Conservation (phyloP, 2,888 invertebrate species). For the Napeogenes sylphis region DNA sequence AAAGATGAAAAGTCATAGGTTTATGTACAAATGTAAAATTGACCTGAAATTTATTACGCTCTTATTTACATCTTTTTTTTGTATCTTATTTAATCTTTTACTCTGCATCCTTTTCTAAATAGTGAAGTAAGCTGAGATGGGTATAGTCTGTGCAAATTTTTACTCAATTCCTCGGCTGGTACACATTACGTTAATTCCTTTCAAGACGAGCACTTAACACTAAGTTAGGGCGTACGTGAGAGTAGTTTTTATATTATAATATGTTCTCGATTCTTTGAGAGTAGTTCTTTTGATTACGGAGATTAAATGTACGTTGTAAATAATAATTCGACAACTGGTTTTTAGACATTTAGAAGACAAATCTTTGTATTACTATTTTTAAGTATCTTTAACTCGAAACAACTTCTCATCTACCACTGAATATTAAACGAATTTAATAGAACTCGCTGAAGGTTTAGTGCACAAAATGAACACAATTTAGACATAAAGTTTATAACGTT, state of each 20-base stretch:
- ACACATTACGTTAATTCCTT: slow-evolving; percentile 56
- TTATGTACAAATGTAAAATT: too few species aligned
- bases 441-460: slow-evolving; percentile 38
- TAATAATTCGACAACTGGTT: too few species aligned
- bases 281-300: background rate
- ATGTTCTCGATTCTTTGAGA: slow-evolving; percentile 13
- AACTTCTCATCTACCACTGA: slow-evolving; percentile 14
- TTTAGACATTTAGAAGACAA: background rate
- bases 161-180: slow-evolving; percentile 46
- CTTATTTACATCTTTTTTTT: too few species aligned
- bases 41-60: too few species aligned
- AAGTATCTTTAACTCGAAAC: slow-evolving; percentile 11
- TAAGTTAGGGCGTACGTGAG: slow-evolving; percentile 37
- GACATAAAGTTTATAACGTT: slow-evolving; percentile 33
- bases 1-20: too few species aligned
- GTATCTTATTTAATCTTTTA: slow-evolving; percentile 15
- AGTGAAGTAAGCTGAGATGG: slow-evolving; percentile 28
- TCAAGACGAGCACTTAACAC: slow-evolving; percentile 47
- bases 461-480: slow-evolving; percentile 44
- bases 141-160: slow-evolving; percentile 42
- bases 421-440: slow-evolving; percentile 33
- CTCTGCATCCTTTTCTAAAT: slow-evolving; percentile 31
- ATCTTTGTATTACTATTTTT: slow-evolving; percentile 7
- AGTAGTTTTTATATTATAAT: slow-evolving; percentile 34
- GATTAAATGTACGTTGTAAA: too few species aligned